These are phyloP conservation scores for Sylvilagus bachmani DNA, from an alignment of 2,113 vertebrate species.

Conservation along the genomic window DNA sequence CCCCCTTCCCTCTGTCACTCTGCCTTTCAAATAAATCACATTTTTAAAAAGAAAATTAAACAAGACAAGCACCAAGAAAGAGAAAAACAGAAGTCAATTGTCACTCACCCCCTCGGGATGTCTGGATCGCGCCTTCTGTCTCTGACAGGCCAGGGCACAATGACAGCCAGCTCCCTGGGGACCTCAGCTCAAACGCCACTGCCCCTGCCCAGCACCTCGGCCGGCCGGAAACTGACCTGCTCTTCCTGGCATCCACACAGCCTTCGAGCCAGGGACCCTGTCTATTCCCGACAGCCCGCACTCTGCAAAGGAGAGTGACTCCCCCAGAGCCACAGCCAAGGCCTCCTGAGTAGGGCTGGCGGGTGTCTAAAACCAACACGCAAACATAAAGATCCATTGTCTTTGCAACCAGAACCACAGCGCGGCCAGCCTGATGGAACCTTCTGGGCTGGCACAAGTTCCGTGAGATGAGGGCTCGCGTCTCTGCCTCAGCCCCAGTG, in stretches of 20 bases:
- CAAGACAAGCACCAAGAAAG: not conserved
- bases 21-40: too few relatives aligned
- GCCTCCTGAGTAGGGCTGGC: not conserved
- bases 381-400: not conserved
- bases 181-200: rapidly evolving
- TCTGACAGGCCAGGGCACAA: not conserved
- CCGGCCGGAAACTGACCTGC: not conserved
- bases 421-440: not conserved
- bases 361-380: not conserved
- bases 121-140: not conserved
- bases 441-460: not conserved
- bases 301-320: not conserved
- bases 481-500: not conserved
- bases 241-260: not conserved
- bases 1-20: too few relatives aligned
- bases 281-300: not conserved
- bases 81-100: not conserved
- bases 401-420: constrained; percentile 6
- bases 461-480: not conserved
- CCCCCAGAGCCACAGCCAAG: not conserved
- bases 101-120: not conserved
- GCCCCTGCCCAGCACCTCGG: not conserved
- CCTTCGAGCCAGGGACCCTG: not conserved
- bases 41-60: not conserved
- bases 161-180: not conserved